Conservation (phyloP, 2,888 invertebrate genomes). For the Cerastis rubricosa region DNA sequence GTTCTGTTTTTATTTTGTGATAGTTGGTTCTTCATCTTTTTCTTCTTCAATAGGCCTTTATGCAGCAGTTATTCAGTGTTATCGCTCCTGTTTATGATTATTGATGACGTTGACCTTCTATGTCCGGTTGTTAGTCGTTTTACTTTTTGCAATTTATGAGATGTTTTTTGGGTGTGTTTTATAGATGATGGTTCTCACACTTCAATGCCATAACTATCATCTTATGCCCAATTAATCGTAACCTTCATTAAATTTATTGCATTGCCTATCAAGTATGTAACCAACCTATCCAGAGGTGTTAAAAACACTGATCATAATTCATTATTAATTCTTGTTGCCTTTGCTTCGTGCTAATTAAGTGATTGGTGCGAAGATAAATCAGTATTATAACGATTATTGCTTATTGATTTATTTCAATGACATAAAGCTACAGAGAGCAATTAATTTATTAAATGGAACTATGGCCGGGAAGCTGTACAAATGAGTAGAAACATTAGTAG, state of each 20-base stretch:
- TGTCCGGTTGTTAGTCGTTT: neutral
- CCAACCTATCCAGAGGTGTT: conserved; percentile 61
- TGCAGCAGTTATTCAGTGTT: conserved; percentile 25
- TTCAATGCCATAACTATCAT: neutral
- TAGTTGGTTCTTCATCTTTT: conserved; percentile 47
- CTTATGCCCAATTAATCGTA: neutral
- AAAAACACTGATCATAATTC: conserved; percentile 60
- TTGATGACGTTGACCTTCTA: conserved; percentile 4
- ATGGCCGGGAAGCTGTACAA: conserved; percentile 23
- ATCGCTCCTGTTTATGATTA: conserved; percentile 28
- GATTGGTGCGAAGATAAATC: conserved; percentile 79
- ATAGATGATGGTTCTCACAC: neutral
- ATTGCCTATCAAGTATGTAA: conserved; percentile 34
- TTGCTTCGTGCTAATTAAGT: conserved; percentile 83
- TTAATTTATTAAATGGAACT: conserved; percentile 46
- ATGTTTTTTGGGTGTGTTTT: neutral
- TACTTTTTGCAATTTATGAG: neutral
- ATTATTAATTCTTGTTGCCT: conserved; percentile 80
- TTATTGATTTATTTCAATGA: conserved; percentile 77
- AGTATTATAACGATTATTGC: conserved; percentile 78
- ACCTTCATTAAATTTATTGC: neutral
- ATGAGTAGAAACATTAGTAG: neutral
- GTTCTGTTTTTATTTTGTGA: conserved; percentile 55
- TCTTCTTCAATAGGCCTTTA: conserved; percentile 41
- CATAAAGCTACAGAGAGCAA: conserved; percentile 47